These are phyloP conservation scores for Entelurus aequoreus DNA, from an alignment of 2,113 vertebrate genomes.

Conservation along the genomic window DNA sequence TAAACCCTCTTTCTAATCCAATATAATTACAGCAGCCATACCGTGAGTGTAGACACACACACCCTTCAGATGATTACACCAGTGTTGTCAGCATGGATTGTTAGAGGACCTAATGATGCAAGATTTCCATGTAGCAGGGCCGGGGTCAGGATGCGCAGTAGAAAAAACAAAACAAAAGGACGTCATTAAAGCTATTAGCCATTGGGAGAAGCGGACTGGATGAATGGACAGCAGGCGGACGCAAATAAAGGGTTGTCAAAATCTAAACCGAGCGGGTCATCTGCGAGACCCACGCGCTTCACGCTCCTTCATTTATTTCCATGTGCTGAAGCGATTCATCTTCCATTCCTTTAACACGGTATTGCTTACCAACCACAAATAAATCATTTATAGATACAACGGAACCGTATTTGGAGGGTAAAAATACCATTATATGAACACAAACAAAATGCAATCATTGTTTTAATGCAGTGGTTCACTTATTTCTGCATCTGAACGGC, in stretches of 20 bases:
- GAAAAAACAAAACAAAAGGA: conserved; percentile 37
- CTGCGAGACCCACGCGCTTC: conserved; percentile 10
- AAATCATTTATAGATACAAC: no score
- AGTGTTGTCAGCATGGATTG: conserved; percentile 38
- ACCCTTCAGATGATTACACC: conserved; percentile 25
- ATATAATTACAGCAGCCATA: no score
- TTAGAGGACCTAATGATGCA: conserved; percentile 49
- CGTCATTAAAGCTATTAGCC: conserved; percentile 47
- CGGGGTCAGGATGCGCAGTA: conserved; percentile 49
- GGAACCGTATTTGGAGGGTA: no score
- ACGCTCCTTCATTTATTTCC: neutral
- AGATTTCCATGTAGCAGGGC: conserved; percentile 53
- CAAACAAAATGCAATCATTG: no score
- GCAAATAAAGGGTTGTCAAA: conserved; percentile 22
- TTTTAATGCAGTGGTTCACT: no score
- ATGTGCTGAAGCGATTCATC: neutral
- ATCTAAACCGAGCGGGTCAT: conserved; percentile 9
- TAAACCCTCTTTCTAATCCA: no score
- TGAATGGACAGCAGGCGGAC: conserved; percentile 22
- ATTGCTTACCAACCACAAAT: conserved; percentile 1
- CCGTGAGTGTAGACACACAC: conserved; percentile 29
- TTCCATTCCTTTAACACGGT: neutral
- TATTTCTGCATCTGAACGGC: no score
- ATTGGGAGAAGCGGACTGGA: conserved; percentile 38
- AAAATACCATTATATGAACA: no score